These are phyloP conservation scores for Drosophila paracracens DNA, from an alignment of 2,888 invertebrate species.

Conservation along the genomic window DNA sequence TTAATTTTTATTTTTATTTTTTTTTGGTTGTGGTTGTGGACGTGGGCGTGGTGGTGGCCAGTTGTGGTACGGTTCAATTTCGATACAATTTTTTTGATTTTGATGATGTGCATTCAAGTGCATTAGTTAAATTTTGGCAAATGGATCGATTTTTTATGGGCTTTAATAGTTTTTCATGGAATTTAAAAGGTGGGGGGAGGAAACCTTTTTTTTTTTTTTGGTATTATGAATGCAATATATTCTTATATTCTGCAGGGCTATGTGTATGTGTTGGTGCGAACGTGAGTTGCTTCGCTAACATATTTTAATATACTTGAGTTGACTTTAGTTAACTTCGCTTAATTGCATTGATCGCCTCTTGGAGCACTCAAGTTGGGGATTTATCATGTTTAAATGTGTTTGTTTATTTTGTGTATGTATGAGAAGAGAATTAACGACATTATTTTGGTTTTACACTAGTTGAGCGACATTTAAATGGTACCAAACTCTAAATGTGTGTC, in stretches of 20 bases:
- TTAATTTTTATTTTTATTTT: constrained; percentile 26
- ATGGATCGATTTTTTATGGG: constrained; percentile 47
- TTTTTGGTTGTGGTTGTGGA: constrained; percentile 41
- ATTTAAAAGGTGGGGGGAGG: not conserved
- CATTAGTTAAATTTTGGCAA: constrained; percentile 73
- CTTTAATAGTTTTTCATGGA: constrained; percentile 25
- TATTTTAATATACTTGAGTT: constrained; percentile 9
- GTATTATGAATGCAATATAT: constrained; percentile 2
- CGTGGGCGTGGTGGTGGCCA: constrained; percentile 52
- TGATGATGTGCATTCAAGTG: constrained; percentile 73
- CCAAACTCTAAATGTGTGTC: constrained; percentile 38
- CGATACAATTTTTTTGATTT: constrained; percentile 47
- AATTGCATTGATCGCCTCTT: constrained; percentile 14
- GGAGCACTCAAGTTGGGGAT: constrained; percentile 19
- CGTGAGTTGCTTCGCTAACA: constrained; percentile 8
- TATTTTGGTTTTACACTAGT: constrained; percentile 19
- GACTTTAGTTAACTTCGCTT: constrained; percentile 1
- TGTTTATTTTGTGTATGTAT: constrained; percentile 18
- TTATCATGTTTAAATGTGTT: constrained; percentile 9
- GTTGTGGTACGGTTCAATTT: constrained; percentile 50
- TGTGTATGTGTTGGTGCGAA: not conserved
- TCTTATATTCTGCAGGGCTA: constrained; percentile 1
- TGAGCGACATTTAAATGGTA: constrained; percentile 34
- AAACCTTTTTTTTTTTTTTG: not conserved
- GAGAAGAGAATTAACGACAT: constrained; percentile 20